phyloP scores from a whole-genome alignment of 2,888 invertebrate genomes.

The Argyresthia albistria region DNA sequence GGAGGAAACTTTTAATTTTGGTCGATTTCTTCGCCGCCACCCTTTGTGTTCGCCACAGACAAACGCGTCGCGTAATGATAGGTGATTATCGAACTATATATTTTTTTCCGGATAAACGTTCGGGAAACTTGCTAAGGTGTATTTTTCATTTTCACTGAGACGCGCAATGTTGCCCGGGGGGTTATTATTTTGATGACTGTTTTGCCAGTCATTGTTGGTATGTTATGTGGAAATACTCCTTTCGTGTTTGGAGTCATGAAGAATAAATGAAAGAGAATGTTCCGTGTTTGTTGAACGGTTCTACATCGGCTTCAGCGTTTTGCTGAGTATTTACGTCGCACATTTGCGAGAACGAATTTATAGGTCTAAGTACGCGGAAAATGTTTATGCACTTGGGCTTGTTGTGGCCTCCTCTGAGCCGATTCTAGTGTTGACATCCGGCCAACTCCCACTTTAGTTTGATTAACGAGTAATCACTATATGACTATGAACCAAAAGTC shows the following conservation, averaged over 20 bases:
- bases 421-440: slow-evolving; percentile 2
- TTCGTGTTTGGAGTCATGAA: background rate
- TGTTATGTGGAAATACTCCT: slow-evolving; percentile 1
- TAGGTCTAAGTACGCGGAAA: slow-evolving; percentile 70
- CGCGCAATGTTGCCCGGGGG: slow-evolving; percentile 24
- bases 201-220: slow-evolving; percentile 9
- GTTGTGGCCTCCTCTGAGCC: slow-evolving; percentile 9
- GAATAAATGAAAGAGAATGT: too few relatives aligned
- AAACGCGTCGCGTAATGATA: slow-evolving; percentile 56
- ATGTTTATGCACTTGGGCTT: slow-evolving; percentile 56
- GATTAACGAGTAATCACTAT: background rate
- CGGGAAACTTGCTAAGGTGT: slow-evolving; percentile 48
- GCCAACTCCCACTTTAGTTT: background rate
- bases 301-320: too few relatives aligned
- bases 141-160: slow-evolving; percentile 51
- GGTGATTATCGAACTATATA: slow-evolving; percentile 50
- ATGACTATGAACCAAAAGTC: background rate
- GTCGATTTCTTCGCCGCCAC: slow-evolving; percentile 50
- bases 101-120: slow-evolving; percentile 51
- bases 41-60: slow-evolving; percentile 45
- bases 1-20: slow-evolving; percentile 69
- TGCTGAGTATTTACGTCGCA: slow-evolving; percentile 47
- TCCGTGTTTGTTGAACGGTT: too few relatives aligned
- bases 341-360: slow-evolving; percentile 68
- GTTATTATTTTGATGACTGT: slow-evolving; percentile 55